A percentile compares a stretch with the other conserved stretches of the same genome.
Conservation (phyloP, 1,140 invertebrate genomes). For the Campoletis sonorensis region DNA sequence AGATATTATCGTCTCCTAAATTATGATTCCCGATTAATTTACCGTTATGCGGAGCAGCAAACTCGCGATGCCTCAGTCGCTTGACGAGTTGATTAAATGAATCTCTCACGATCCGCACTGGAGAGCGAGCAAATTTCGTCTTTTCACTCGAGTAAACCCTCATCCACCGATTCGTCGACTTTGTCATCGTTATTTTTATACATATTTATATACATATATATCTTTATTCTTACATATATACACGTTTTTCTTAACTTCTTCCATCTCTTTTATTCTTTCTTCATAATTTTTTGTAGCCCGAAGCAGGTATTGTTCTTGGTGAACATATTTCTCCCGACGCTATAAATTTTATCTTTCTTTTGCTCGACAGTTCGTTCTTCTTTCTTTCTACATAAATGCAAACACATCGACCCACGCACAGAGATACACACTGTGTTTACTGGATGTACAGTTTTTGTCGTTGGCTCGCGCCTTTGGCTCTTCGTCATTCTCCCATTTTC, state of each 20-base stretch:
- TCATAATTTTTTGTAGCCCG: constrained; percentile 17
- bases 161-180: not conserved
- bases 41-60: too few species aligned
- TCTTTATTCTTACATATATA: not conserved
- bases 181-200: not conserved
- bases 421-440: not conserved
- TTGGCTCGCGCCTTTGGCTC: constrained; percentile 21
- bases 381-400: constrained; percentile 32
- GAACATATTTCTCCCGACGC: constrained; percentile 46
- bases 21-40: too few species aligned
- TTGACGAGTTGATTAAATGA: constrained; percentile 4
- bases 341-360: constrained; percentile 48
- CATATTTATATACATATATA: too few species aligned
- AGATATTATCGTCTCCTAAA: too few species aligned
- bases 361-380: constrained; percentile 33
- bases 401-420: not conserved
- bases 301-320: constrained; percentile 47
- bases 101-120: not conserved
- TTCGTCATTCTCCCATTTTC: constrained; percentile 32
- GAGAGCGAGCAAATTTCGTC: not conserved
- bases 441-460: not conserved
- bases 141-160: constrained; percentile 3
- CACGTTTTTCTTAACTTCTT: not conserved
- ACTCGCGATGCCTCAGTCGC: not conserved
- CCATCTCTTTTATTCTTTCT: constrained; percentile 21